Evolutionary conservation across 2,888 invertebrate genomes (phyloP).

Genomic region (Scaptomyza cyrtandrae): DNA sequence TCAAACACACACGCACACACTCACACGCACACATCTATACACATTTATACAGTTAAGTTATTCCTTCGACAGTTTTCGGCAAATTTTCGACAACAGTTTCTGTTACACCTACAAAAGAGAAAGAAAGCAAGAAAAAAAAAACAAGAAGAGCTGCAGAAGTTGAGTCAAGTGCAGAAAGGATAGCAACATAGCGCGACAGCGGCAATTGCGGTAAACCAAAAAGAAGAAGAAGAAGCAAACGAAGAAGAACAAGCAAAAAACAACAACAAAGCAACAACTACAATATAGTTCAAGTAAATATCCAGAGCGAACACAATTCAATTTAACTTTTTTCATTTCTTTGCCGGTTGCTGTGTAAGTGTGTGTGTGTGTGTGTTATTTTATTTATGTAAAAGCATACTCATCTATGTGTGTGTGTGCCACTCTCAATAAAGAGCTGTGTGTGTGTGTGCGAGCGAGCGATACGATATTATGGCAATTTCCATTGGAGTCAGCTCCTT

Average conservation of each 20-base stretch:
- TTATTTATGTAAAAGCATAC: constrained; percentile 73
- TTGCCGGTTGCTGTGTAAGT: constrained; percentile 62
- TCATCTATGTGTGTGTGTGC: constrained; percentile 17
- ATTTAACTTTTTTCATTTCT: constrained; percentile 79
- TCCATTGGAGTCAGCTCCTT: constrained; percentile 71
- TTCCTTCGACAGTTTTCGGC: constrained; percentile 52
- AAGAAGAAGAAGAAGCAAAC: constrained; percentile 13
- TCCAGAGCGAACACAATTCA: constrained; percentile 75
- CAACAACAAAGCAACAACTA: not conserved
- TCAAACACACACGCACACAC: constrained; percentile 10
- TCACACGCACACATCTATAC: not conserved
- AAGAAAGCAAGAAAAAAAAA: constrained; percentile 6
- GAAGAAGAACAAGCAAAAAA: not conserved
- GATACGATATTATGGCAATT: constrained; percentile 75
- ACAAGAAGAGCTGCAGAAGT: constrained; percentile 64
- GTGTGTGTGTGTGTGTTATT: constrained; percentile 61
- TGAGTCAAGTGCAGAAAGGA: constrained; percentile 67
- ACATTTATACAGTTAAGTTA: constrained; percentile 19
- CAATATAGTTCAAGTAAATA: constrained; percentile 63
- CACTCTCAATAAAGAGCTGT: constrained; percentile 11
- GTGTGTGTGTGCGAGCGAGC: constrained; percentile 49
- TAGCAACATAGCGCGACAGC: constrained; percentile 20
- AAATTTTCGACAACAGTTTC: constrained; percentile 73
- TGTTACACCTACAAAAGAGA: constrained; percentile 56
- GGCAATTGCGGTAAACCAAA: constrained; percentile 54